A percentile compares a stretch with the other conserved stretches of the same genome.
phyloP scores from a whole-genome alignment of 2,797 vertebrate species.

The Sebastes itinus region DNA sequence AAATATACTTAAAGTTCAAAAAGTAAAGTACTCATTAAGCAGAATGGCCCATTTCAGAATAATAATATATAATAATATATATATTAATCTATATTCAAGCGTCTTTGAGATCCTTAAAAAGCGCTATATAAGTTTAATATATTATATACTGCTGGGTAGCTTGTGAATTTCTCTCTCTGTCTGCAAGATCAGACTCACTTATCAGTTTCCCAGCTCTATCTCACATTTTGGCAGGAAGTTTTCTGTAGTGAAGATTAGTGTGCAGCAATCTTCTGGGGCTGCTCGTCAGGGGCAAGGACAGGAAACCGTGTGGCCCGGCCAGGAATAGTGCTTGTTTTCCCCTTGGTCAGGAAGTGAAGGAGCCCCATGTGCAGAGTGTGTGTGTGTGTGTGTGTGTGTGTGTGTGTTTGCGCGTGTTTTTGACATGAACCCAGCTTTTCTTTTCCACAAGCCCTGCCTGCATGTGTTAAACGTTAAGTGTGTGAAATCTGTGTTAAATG shows the following conservation, averaged over 20 bases:
- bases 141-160: too few species aligned
- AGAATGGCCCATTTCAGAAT: too few species aligned
- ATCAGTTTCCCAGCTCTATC: slow-evolving; percentile 60
- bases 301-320: slow-evolving; percentile 62
- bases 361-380: slow-evolving; percentile 40
- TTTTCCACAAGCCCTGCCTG: slow-evolving; percentile 45
- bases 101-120: too few species aligned
- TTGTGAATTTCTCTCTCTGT: background rate
- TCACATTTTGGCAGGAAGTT: slow-evolving; percentile 62
- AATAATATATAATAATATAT: too few species aligned
- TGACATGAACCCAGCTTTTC: slow-evolving; percentile 42
- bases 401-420: slow-evolving; percentile 31
- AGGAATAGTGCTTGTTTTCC: slow-evolving; percentile 68
- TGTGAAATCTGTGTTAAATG: slow-evolving; percentile 38
- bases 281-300: slow-evolving; percentile 61
- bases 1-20: too few species aligned
- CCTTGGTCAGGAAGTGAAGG: slow-evolving; percentile 62
- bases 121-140: too few species aligned
- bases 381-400: slow-evolving; percentile 7
- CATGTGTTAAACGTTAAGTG: slow-evolving; percentile 47
- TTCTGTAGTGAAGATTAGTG: slow-evolving; percentile 65
- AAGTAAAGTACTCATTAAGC: too few species aligned
- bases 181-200: slow-evolving; percentile 22
- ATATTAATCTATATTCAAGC: too few species aligned
- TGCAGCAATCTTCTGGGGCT: slow-evolving; percentile 54